Conservation (phyloP, 2,113 vertebrate genomes). For the Microtus montanus region DNA sequence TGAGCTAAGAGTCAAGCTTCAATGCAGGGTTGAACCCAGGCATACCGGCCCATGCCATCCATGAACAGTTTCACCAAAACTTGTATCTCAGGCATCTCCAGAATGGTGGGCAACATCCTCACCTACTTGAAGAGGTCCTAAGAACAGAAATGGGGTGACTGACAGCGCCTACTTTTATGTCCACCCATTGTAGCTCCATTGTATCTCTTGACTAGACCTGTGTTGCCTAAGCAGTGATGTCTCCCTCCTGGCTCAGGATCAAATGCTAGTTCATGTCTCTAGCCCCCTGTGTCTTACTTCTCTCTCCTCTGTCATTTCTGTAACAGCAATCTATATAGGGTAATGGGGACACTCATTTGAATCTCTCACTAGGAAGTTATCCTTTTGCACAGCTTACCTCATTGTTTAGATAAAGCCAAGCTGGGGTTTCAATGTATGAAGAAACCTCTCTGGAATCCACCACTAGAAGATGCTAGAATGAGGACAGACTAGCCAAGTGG, state of each 20-base stretch:
- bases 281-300: not conserved
- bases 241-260: not conserved
- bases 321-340: not conserved
- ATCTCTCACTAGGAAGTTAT: not conserved
- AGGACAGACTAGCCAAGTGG: not conserved
- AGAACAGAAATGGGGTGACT: not conserved
- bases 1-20: not conserved
- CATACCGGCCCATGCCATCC: no score
- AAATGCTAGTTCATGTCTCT: not conserved
- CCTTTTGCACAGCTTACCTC: not conserved
- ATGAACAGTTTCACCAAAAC: not conserved
- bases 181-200: not conserved
- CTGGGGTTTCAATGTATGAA: not conserved
- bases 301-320: not conserved
- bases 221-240: not conserved
- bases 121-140: not conserved
- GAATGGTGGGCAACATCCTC: not conserved
- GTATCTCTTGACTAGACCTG: not conserved
- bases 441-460: not conserved
- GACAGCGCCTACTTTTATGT: not conserved
- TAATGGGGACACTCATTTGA: not conserved
- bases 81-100: fast-evolving
- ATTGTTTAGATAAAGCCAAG: not conserved
- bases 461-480: not conserved
- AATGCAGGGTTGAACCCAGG: not conserved